A percentile compares a stretch with the other conserved stretches of the same genome.
Conservation (phyloP, 2,888 invertebrate species). For the Itoplectis maculator region DNA sequence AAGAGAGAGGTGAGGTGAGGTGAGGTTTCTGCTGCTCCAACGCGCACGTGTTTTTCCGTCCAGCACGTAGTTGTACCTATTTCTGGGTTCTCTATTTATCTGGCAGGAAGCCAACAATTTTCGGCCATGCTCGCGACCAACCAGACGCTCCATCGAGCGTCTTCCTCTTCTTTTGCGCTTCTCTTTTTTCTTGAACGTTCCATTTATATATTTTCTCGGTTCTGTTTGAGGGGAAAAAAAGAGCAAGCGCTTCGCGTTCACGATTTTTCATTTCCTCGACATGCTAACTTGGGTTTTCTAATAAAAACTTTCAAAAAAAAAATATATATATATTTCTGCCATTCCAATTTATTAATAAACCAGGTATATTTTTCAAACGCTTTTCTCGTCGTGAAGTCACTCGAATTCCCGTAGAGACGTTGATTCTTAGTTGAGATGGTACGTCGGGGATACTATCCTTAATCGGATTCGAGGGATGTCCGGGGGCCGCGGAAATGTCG, state of each 20-base stretch:
- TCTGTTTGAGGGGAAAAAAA: neutral
- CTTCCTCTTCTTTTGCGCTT: conserved; percentile 4
- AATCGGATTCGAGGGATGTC: neutral
- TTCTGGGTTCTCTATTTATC: conserved; percentile 74
- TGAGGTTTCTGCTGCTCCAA: conserved; percentile 17
- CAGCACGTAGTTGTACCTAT: conserved; percentile 70
- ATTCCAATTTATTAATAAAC: no score
- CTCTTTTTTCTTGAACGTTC: conserved; percentile 9
- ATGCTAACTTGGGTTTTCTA: neutral
- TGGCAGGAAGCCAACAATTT: conserved; percentile 71
- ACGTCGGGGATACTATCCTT: no score
- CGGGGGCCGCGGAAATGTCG: conserved; percentile 29
- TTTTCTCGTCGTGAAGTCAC: no score
- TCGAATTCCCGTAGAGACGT: no score
- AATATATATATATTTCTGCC: no score
- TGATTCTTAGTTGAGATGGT: no score
- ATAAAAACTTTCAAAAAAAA: neutral
- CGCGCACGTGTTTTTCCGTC: conserved; percentile 58
- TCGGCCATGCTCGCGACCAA: conserved; percentile 45
- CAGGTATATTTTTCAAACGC: no score
- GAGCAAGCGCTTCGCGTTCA: neutral
- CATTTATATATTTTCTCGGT: neutral
- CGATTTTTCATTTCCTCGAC: neutral
- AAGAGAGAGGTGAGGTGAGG: neutral
- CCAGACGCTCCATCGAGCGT: conserved; percentile 31